phyloP scores from a whole-genome alignment of 1,140 invertebrate genomes.

The Chironomus tepperi region DNA sequence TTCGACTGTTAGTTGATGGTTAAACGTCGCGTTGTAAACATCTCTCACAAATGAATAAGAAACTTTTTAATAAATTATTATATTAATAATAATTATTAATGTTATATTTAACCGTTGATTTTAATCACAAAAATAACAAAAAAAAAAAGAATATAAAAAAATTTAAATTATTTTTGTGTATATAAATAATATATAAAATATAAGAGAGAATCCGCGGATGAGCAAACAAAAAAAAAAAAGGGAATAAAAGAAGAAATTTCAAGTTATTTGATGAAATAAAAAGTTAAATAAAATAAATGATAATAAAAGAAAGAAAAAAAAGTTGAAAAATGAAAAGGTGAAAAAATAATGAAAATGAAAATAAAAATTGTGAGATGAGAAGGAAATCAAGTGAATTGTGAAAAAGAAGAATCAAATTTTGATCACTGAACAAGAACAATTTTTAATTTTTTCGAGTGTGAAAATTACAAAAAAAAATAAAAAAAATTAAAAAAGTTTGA shows the following conservation, averaged over 20 bases:
- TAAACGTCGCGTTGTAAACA: constrained; percentile 16
- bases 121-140: background rate
- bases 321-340: background rate
- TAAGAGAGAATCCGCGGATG: too few relatives aligned
- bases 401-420: constrained; percentile 2
- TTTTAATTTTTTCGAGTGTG: background rate
- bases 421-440: constrained; percentile 6
- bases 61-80: constrained; percentile 20
- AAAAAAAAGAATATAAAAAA: background rate
- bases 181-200: too few relatives aligned
- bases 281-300: background rate
- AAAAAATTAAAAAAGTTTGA: background rate
- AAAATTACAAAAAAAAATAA: background rate
- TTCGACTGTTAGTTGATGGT: constrained; percentile 23
- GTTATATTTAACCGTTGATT: constrained; percentile 23
- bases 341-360: background rate
- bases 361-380: constrained; percentile 13
- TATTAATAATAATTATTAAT: constrained; percentile 19
- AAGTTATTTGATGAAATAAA: background rate
- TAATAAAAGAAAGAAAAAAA: background rate
- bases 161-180: too few relatives aligned
- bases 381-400: constrained; percentile 6
- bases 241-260: too few relatives aligned
- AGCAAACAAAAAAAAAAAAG: too few relatives aligned
- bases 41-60: constrained; percentile 23